Conservation (phyloP, 1,140 invertebrate species). For the Lucilia cuprina region DNA sequence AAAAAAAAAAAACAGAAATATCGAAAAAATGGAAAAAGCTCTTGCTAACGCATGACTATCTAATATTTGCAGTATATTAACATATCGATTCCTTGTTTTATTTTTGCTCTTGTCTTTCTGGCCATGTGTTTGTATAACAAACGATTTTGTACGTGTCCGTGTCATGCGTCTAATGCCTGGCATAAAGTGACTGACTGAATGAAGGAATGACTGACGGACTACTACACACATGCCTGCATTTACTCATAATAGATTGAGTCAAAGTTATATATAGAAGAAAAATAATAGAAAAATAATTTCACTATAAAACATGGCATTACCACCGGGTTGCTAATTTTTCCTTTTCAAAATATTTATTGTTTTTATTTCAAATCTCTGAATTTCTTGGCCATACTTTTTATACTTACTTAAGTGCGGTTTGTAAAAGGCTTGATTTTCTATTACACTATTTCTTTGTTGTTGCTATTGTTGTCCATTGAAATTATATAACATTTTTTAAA, state of each 20-base stretch:
- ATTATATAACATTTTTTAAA: background rate
- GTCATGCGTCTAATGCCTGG: conserved; percentile 28
- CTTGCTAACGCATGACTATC: conserved; percentile 23
- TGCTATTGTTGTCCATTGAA: background rate
- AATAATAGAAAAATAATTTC: background rate
- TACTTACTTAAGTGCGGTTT: background rate
- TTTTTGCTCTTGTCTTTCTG: background rate
- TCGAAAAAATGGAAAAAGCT: background rate
- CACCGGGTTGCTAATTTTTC: conserved; percentile 26
- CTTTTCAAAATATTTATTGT: background rate
- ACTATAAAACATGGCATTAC: conserved; percentile 24
- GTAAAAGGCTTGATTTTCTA: background rate
- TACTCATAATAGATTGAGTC: background rate
- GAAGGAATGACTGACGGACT: conserved; percentile 1
- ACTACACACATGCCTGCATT: background rate
- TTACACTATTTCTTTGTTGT: background rate
- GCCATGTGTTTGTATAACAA: background rate
- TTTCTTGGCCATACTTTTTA: background rate
- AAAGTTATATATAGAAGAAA: background rate
- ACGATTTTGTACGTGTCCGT: conserved; percentile 30
- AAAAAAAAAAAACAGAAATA: conserved; percentile 9
- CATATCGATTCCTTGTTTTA: conserved; percentile 26
- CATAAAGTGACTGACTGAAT: conserved; percentile 29
- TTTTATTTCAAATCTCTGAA: background rate
- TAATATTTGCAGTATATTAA: conserved; percentile 33